Conservation (phyloP, 2,113 vertebrate genomes). For the Morone saxatilis region DNA sequence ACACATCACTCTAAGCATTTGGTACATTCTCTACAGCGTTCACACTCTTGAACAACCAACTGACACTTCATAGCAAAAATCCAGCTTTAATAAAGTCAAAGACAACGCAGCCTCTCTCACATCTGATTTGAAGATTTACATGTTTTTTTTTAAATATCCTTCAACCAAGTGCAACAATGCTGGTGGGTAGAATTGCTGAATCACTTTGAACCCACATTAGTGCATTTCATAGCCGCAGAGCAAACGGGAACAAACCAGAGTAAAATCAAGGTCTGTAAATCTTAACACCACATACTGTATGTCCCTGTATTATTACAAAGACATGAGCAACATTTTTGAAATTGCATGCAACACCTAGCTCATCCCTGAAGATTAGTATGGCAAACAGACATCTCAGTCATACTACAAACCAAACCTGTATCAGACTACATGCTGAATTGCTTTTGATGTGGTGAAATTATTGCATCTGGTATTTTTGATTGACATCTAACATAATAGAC, state of each 20-base stretch:
- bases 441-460: not conserved
- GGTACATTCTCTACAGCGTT: not conserved
- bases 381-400: not conserved
- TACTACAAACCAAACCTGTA: constrained; percentile 18
- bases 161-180: constrained; percentile 30
- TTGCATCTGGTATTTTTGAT: constrained; percentile 7
- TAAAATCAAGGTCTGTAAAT: constrained; percentile 7
- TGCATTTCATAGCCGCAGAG: constrained; percentile 15
- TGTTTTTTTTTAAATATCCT: not conserved
- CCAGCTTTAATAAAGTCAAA: constrained; percentile 30
- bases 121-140: constrained; percentile 12
- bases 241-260: constrained; percentile 22
- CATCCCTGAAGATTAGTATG: constrained; percentile 52
- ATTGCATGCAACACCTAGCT: constrained; percentile 14
- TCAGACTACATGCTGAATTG: not conserved
- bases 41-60: not conserved
- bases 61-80: constrained; percentile 1
- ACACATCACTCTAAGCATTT: not conserved
- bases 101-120: constrained; percentile 10
- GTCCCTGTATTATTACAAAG: constrained; percentile 4
- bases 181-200: constrained; percentile 37
- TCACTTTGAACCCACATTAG: constrained; percentile 42
- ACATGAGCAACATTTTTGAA: constrained; percentile 10
- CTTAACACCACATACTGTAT: not conserved
- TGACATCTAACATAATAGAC: not conserved